Evolutionary conservation across 2,797 vertebrate species (phyloP), one percentile per base, ranked within the genome.

Genomic region (Moxostoma hubbsi): DNA sequence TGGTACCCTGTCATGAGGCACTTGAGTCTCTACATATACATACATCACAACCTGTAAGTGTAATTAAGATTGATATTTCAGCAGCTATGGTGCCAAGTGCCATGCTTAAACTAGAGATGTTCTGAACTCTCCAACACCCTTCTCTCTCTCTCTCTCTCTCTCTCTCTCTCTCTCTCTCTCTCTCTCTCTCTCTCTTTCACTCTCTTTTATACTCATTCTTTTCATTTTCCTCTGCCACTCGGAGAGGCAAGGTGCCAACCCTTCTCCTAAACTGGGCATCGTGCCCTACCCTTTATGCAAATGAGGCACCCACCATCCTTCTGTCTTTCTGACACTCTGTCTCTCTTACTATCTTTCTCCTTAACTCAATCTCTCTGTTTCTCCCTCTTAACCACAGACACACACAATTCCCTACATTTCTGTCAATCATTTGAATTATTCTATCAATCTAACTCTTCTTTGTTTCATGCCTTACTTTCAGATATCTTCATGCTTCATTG

Each of bases 271-370:
- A 90, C 91, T 88, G 92, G 93, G 92, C 92, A 93, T 83, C 73
- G 77, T 92, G 92, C 93, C 93, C 90, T 92, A 89, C 89, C 91
- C 92, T 93, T 94, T 93, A 94, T 94, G 92, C 89, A 92, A 93
- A 93, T 91, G 87, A 86, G 86, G 88, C 83, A 86, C 90, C 88
- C 92, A 89, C 81, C 65, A 68, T 24, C 83, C 89, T 84, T 81
- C 84, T 75, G 77, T 76, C 81, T 15, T 59, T 59, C 46, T 68
- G 55, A 58, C 85, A 80, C 78, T 55, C 16, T 24, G 64, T 68
- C 46, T 50, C 73, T 71, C 62, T 49, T 53, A 47, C 43, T 8
- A 53, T 45, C 59, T 57, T 55, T 58, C 70, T 65, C 45, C 24
- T 61, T 36, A 12, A 49, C 57, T 36, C 57, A 45, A 49, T 45